Percentiles rank a stretch among this genome's conserved stretches.
phyloP scores from a whole-genome alignment of 2,888 invertebrate genomes.

The Amorpha juglandis region DNA sequence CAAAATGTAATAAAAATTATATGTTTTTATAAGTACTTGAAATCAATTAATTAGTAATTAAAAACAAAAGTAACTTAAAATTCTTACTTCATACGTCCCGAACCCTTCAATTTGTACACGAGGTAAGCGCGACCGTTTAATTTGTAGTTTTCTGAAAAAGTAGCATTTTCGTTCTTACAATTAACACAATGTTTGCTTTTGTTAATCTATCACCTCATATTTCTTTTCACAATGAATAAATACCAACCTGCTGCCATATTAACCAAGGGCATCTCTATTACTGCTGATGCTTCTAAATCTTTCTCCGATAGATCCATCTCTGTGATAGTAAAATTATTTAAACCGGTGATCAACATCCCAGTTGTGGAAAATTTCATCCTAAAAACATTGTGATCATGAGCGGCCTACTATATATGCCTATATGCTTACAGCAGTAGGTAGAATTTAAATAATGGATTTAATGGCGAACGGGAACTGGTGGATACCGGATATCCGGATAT shows the following conservation, averaged over 20 bases:
- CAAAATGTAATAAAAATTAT: too few species aligned
- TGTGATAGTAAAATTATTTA: constrained; percentile 48
- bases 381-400: not conserved
- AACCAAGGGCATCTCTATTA: constrained; percentile 44
- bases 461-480: too few species aligned
- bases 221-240: not conserved
- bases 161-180: not conserved
- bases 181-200: not conserved
- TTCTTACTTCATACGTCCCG: constrained; percentile 56
- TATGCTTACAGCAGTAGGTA: too few species aligned
- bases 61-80: not conserved
- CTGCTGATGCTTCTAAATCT: constrained; percentile 40
- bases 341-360: constrained; percentile 47
- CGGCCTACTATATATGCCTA: too few species aligned
- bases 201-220: too few species aligned
- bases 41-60: too few species aligned
- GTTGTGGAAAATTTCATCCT: constrained; percentile 50
- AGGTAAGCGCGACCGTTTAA: constrained; percentile 53
- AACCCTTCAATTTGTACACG: constrained; percentile 51
- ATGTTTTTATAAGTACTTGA: too few species aligned
- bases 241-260: constrained; percentile 46
- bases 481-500: too few species aligned
- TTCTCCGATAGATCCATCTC: constrained; percentile 41
- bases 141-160: constrained; percentile 51
- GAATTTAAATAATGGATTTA: too few species aligned